Conservation (phyloP, 2,888 invertebrate genomes). For the Nomada goodeniana region DNA sequence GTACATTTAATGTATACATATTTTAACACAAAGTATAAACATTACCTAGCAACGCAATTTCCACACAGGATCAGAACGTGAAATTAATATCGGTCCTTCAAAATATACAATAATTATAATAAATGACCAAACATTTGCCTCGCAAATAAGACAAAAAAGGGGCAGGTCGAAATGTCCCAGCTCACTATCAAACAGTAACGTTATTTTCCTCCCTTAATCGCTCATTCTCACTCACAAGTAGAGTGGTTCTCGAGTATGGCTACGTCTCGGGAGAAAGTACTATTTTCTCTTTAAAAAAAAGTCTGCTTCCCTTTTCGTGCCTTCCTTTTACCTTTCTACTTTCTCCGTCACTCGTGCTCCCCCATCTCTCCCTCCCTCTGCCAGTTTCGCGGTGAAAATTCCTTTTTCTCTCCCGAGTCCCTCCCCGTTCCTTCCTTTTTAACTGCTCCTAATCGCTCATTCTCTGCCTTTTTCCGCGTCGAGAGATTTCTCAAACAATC, state of each 20-base stretch:
- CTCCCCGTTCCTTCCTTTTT: not conserved
- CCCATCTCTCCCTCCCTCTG: not conserved
- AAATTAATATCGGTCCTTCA: too few relatives aligned
- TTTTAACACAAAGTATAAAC: too few relatives aligned
- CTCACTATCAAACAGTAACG: not conserved
- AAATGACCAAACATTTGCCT: too few relatives aligned
- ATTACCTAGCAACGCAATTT: too few relatives aligned
- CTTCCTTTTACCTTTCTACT: not conserved
- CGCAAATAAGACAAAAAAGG: not conserved
- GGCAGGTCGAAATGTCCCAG: not conserved
- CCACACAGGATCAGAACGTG: too few relatives aligned
- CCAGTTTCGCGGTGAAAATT: not conserved
- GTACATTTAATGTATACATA: too few relatives aligned
- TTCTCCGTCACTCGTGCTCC: not conserved
- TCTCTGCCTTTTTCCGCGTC: not conserved
- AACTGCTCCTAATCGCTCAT: not conserved
- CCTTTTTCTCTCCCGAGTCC: not conserved
- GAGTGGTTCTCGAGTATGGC: not conserved
- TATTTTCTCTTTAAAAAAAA: not conserved
- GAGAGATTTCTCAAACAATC: slow-evolving; percentile 5
- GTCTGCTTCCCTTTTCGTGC: not conserved
- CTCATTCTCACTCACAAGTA: slow-evolving; percentile 5
- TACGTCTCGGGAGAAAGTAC: not conserved
- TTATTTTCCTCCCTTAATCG: slow-evolving; percentile 14
- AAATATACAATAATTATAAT: too few relatives aligned